These are phyloP conservation scores for Myotis brandtii DNA, from an alignment of 2,113 vertebrate genomes.

Conservation along the genomic window DNA sequence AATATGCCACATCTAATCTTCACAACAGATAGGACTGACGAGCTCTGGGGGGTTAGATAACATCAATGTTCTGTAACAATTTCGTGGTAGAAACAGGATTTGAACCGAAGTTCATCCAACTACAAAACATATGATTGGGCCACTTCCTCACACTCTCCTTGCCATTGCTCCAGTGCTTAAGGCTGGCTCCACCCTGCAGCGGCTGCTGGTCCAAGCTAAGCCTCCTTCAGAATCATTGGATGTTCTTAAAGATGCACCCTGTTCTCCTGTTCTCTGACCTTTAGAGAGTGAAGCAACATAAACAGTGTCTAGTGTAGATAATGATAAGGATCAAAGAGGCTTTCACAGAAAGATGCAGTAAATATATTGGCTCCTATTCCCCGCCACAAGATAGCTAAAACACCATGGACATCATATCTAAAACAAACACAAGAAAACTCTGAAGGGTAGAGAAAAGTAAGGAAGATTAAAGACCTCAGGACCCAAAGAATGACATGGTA, in stretches of 20 bases:
- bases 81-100: neutral
- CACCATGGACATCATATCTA: too few species aligned
- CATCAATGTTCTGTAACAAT: neutral
- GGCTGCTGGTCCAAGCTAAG: neutral
- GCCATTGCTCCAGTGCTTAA: neutral
- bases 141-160: neutral
- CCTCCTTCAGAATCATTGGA: neutral
- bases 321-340: neutral
- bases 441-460: neutral
- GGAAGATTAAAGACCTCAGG: neutral
- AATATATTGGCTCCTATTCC: neutral
- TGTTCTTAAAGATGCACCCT: neutral
- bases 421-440: neutral
- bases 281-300: neutral
- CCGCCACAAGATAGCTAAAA: neutral
- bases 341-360: neutral
- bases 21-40: neutral
- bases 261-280: neutral
- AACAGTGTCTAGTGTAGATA: neutral
- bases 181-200: neutral
- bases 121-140: neutral
- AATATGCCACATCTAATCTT: neutral
- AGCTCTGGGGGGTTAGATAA: neutral
- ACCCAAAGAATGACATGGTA: neutral
- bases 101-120: neutral